phyloP scores from a whole-genome alignment of 1,140 invertebrate species.

The Araneus ventricosus region DNA sequence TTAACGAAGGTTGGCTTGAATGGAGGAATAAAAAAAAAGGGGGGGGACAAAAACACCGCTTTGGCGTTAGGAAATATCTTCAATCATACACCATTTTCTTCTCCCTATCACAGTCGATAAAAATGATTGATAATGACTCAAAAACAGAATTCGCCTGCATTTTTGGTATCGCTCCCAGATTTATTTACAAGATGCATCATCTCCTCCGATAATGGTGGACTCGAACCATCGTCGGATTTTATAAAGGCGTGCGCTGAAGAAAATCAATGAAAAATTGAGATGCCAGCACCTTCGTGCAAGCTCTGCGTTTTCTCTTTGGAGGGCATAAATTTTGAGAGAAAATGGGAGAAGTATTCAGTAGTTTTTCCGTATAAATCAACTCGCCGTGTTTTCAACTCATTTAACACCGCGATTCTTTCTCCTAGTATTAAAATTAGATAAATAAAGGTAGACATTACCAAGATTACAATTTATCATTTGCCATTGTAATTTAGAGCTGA shows the following conservation, averaged over 20 bases:
- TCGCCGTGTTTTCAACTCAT: neutral
- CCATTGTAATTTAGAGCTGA: too few species aligned
- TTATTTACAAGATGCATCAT: conserved; percentile 38
- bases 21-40: neutral
- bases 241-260: neutral
- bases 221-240: neutral
- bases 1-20: neutral
- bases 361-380: neutral
- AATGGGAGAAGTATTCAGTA: neutral
- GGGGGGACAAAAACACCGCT: neutral
- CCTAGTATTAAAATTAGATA: neutral
- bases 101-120: conserved; percentile 45
- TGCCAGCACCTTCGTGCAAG: conserved; percentile 13
- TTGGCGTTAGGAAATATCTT: conserved; percentile 5
- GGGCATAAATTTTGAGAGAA: neutral
- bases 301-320: neutral
- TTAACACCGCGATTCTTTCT: neutral
- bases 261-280: conserved; percentile 38
- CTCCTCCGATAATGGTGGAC: conserved; percentile 20
- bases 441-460: too few species aligned
- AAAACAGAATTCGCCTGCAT: conserved; percentile 29
- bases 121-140: conserved; percentile 54
- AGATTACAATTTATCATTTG: too few species aligned
- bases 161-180: conserved; percentile 33
- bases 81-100: conserved; percentile 16